Conservation (phyloP, 1,140 invertebrate species). For the Halotydeus destructor region DNA sequence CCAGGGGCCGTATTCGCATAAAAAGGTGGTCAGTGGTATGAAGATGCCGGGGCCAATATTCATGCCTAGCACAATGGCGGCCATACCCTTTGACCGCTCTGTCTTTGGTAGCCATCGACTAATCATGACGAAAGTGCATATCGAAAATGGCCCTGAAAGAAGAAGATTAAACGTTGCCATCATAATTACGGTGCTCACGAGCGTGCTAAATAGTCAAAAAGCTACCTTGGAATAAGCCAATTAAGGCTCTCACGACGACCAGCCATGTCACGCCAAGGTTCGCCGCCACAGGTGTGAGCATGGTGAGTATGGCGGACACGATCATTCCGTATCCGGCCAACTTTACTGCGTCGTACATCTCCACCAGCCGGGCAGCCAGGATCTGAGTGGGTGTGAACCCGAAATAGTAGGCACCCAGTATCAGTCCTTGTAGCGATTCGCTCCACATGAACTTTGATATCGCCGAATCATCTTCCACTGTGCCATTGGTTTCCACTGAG, state of each 20-base stretch:
- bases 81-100: conserved; percentile 1
- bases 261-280: background rate
- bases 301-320: conserved; percentile 8
- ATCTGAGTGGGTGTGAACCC: conserved; percentile 62
- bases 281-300: conserved; percentile 2
- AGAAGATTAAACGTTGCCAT: background rate
- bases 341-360: conserved; percentile 49
- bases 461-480: too few species aligned
- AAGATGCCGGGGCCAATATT: conserved; percentile 20
- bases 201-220: too few species aligned
- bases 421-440: conserved; percentile 25
- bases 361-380: conserved; percentile 53
- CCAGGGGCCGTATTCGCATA: conserved; percentile 24
- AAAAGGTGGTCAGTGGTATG: conserved; percentile 19
- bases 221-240: too few species aligned
- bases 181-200: too few species aligned
- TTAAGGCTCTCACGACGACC: background rate
- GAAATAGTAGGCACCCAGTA: conserved; percentile 64
- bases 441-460: too few species aligned
- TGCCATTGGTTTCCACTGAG: too few species aligned
- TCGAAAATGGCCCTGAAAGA: conserved; percentile 3
- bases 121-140: conserved; percentile 1
- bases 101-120: conserved; percentile 8
- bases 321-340: conserved; percentile 29
- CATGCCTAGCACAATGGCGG: background rate